These are phyloP conservation scores for Clupea harengus DNA, from an alignment of 2,113 vertebrate species.

Conservation along the genomic window DNA sequence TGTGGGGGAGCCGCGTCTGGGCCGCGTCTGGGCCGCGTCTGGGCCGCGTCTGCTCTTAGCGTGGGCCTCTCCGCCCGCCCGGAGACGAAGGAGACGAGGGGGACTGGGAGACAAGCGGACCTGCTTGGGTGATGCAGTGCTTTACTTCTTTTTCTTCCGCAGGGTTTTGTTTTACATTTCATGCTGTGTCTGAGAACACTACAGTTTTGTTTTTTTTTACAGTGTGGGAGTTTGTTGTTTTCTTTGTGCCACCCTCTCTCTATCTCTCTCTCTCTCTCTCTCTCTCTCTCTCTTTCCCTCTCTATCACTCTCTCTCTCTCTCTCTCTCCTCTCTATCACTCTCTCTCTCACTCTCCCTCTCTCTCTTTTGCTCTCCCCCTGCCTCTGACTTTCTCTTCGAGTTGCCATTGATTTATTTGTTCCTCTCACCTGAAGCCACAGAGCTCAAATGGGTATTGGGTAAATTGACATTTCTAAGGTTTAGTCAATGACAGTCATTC, in stretches of 20 bases:
- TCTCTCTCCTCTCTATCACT: neutral
- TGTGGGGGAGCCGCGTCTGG: neutral
- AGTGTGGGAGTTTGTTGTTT: neutral
- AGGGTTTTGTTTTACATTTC: neutral
- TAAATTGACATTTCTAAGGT: conserved; percentile 52
- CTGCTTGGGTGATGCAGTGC: neutral
- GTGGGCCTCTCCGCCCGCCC: neutral
- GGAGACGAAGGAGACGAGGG: neutral
- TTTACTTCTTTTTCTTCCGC: neutral
- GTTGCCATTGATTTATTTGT: conserved; percentile 48
- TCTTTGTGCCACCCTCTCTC: conserved; percentile 26
- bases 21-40: too few species aligned
- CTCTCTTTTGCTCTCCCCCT: neutral
- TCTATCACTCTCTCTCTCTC: conserved; percentile 19
- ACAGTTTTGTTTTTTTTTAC: neutral
- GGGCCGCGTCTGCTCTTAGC: neutral
- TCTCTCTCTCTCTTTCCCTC: neutral
- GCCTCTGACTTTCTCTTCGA: conserved; percentile 15
- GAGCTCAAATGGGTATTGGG: conserved; percentile 49
- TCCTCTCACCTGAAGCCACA: conserved; percentile 48
- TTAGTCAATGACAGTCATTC: conserved; percentile 48
- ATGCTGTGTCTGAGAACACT: neutral
- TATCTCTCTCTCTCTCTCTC: conserved; percentile 16
- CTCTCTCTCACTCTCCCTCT: too few species aligned
- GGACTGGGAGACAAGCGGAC: neutral